A percentile compares a stretch with the other conserved stretches of the same genome.
These are phyloP conservation scores for Platichthys stellatus DNA, from an alignment of 2,113 vertebrate genomes.

Conservation along the genomic window DNA sequence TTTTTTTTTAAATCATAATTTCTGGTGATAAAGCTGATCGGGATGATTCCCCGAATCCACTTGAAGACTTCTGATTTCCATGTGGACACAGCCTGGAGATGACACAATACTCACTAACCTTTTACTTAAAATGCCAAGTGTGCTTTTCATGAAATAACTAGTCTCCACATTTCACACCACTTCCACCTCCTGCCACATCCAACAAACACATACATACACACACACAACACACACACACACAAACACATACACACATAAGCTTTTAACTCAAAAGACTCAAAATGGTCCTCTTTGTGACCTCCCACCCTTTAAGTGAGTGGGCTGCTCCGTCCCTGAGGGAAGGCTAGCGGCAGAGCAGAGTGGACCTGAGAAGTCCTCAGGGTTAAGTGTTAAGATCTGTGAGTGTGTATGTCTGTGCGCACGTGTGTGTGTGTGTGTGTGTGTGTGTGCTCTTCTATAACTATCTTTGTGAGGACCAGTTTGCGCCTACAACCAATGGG, in stretches of 20 bases:
- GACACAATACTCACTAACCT: no score
- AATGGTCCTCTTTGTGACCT: constrained; percentile 27
- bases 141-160: background rate
- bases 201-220: background rate
- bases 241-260: background rate
- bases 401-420: constrained; percentile 8
- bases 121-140: background rate
- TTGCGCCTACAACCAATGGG: no score
- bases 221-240: background rate
- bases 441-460: no score
- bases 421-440: constrained; percentile 1
- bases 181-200: background rate
- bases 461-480: no score
- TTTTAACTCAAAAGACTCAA: constrained; percentile 14
- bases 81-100: no score
- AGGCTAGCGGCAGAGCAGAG: constrained; percentile 40
- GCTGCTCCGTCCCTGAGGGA: constrained; percentile 35
- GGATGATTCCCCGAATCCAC: no score
- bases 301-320: constrained; percentile 42
- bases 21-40: background rate
- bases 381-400: constrained; percentile 31
- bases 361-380: constrained; percentile 40
- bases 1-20: background rate
- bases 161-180: background rate
- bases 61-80: no score